Evolutionary conservation across 2,113 vertebrate species (phyloP), one percentile per base, ranked within the genome.

Genomic region (Oxyruncus cristatus): DNA sequence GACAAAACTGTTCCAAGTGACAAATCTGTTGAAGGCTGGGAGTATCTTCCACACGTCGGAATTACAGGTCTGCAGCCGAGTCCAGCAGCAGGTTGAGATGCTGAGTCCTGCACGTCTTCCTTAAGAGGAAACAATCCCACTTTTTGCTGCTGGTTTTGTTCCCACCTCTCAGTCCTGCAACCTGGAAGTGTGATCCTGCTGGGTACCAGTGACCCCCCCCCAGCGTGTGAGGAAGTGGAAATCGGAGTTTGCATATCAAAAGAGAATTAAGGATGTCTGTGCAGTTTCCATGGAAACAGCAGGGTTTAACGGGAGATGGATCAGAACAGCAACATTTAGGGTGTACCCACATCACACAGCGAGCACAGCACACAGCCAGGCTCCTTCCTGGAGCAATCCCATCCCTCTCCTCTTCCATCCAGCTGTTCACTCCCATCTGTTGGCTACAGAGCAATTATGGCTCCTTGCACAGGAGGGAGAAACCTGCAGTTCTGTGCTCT

Each of bases 221-320:
- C 2, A 0, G 35, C 1, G 0, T 12, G 47, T 3, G 0, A 24
- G 67, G 56, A 27, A 24, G 46, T 23, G 30, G 77, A 41, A 62
- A 42, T 61, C 16, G 3, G 81, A 44, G 20, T 63, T 79, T 72
- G 71, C 19, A 0, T 53, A 5, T 70, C 35, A 5, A 32, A 41
- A 4, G 58, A 66, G 77, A 61, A 32, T 44, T 26, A 3, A 37
- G 39, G 58, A 14, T 14, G 50, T 13, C 75, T 50, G 71, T 42
- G 12, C 1, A 2, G 68, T 94, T 95, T 76, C 94, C 90, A 59
- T 90, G 78, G 93, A 42, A 85, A 84, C 89, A 26, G 41, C 30
- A 85, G 71, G 5, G 11, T 73, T 87, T 30, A 8, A 1, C 37
- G 66, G 66, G 26, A 33, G 58, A 62, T 65, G 6, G 0, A 11